Evolutionary conservation across 2,113 vertebrate species (phyloP).

Genomic region (human): GRCh38 chr6:86247001-86247500

Average conservation of each 20-base stretch:
- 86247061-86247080: constrained; percentile 37
- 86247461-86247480: background rate
- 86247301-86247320: background rate
- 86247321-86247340: background rate
- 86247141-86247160: background rate
- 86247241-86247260: background rate
- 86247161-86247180: background rate
- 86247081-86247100: constrained; percentile 55
- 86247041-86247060: constrained; percentile 65
- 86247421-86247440: background rate
- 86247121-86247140: constrained; percentile 23
- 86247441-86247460: background rate
- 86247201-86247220: background rate
- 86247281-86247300: background rate
- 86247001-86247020: constrained; percentile 60
- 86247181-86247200: background rate
- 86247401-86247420: background rate
- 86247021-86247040: constrained; percentile 51
- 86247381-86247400: background rate
- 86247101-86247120: constrained; percentile 60
- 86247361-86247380: background rate
- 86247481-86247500: background rate
- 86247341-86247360: background rate
- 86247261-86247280: background rate
- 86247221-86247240: background rate